These are phyloP conservation scores for Montifringilla adamsi DNA, from an alignment of 2,113 vertebrate species.

Conservation along the genomic window DNA sequence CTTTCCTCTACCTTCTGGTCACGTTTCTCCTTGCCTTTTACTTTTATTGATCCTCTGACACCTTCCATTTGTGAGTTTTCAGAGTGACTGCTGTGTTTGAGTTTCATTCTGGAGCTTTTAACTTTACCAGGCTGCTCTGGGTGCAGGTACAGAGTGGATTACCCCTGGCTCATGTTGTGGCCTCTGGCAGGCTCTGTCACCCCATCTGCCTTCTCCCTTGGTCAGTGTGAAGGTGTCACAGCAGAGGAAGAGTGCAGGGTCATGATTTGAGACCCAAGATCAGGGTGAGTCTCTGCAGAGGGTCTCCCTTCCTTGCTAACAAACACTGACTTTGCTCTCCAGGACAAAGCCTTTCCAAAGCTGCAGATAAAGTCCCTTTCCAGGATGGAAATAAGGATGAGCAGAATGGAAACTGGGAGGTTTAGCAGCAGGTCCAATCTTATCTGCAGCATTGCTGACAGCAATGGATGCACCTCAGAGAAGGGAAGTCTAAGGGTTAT, in stretches of 20 bases:
- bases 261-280: background rate
- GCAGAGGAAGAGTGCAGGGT: background rate
- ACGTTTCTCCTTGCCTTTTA: background rate
- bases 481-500: background rate
- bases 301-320: background rate
- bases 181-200: background rate
- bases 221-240: background rate
- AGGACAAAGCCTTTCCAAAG: background rate
- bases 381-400: constrained; percentile 7
- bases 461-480: background rate
- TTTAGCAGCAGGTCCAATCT: constrained; percentile 31
- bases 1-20: background rate
- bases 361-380: constrained; percentile 9
- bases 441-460: background rate
- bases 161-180: background rate
- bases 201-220: accelerated
- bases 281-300: background rate
- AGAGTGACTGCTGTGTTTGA: accelerated
- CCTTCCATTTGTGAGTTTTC: background rate
- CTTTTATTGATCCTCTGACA: background rate
- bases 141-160: background rate
- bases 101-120: background rate
- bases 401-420: constrained; percentile 20
- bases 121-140: background rate
- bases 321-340: background rate